Evolutionary conservation across 2,113 vertebrate species (phyloP), one percentile per base, ranked within the genome.

Genomic region (Apteryx mantelli): DNA sequence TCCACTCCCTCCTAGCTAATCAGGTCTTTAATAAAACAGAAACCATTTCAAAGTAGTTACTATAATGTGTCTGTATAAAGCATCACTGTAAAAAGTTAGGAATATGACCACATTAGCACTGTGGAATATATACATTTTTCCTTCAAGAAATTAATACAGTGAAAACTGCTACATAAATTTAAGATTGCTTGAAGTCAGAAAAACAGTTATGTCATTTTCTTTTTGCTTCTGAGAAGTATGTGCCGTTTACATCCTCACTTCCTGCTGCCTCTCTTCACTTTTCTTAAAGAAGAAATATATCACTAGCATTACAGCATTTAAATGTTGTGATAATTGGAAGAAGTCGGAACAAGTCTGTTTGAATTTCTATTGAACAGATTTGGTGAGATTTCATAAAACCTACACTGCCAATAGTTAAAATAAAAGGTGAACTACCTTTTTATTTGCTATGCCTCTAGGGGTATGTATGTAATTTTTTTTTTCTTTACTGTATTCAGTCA

Each of bases 241-340:
- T 64, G 92, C 91, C 85, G 95, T 96, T 95, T 92, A 65, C 87
- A 92, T 95, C 95, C 95, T 91, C 66, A 28, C 95, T 98, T 98
- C 98, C 98, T 98, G 97, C 97, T 96, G 96, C 88, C 94, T 81
- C 11, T 4, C 89, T 94, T 96, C 55, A 82, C 80, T 60, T 85
- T 93, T 87, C 85, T 97, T 95, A 96, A 97, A 97, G 73, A 76
- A n/a, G 58, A 87, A 86, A 48, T 65, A 44, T 25, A 42, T 46
- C 69, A 56, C 68, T 15, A 48, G 82, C 89, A 56, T 38, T 7
- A 9, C 53, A 82, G 63, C 58, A 90, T 91, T 87, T 83, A 40
- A 12, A 91, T 4, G 38, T 76, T 76, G 80, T 87, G 53, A 92
- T 53, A 8, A 52, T 3, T 5, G 5, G 46, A 63, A 40, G 55